Evolutionary conservation across 2,888 invertebrate species (phyloP).

Genomic region (Petrolisthes cinctipes): DNA sequence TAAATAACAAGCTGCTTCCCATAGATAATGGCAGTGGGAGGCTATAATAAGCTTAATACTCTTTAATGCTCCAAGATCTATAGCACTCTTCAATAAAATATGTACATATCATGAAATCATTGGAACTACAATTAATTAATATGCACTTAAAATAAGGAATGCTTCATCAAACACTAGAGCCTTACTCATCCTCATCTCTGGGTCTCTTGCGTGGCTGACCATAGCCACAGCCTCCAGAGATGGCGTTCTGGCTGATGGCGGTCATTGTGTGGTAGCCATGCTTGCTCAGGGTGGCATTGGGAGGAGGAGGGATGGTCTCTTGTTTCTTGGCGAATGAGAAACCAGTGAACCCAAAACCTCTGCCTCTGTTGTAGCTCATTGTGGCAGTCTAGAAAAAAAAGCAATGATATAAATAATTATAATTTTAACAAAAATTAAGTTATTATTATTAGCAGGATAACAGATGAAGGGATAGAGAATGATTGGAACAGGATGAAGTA

Average conservation of each 20-base stretch:
- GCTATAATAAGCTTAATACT: neutral
- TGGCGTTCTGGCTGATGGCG: conserved; percentile 80
- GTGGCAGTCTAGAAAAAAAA: neutral
- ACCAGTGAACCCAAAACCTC: conserved; percentile 79
- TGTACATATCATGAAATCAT: neutral
- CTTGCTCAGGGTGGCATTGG: conserved; percentile 76
- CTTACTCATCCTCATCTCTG: conserved; percentile 94
- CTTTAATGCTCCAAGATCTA: neutral
- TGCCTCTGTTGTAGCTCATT: conserved; percentile 75
- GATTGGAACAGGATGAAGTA: too few species aligned
- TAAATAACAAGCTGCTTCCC: too few species aligned
- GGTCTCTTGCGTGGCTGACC: conserved; percentile 87
- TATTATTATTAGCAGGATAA: too few species aligned
- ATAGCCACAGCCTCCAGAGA: conserved; percentile 62
- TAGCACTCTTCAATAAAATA: neutral
- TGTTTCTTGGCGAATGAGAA: conserved; percentile 55
- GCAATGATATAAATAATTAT: neutral
- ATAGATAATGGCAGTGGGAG: neutral
- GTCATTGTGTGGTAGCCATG: conserved; percentile 92
- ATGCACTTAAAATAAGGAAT: neutral
- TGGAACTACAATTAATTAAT: conserved; percentile 29
- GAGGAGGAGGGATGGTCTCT: conserved; percentile 67
- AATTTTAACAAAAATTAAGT: too few species aligned
- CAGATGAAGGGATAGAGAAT: too few species aligned
- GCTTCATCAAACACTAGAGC: conserved; percentile 66